These are phyloP conservation scores for Larimichthys crocea DNA, from an alignment of 2,113 vertebrate genomes.

Conservation along the genomic window DNA sequence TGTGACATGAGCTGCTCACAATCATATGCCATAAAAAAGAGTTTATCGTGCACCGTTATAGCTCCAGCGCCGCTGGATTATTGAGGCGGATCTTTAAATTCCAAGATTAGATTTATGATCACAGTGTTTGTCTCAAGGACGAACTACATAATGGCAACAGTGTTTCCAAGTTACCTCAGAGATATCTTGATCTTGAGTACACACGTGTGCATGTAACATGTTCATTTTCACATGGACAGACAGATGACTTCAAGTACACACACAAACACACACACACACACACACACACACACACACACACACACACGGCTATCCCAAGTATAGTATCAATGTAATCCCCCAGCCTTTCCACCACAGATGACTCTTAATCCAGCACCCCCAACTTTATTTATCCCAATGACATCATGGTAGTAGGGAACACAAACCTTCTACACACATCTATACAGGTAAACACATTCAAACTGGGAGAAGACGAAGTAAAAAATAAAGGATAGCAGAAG, in stretches of 20 bases:
- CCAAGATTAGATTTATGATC: not conserved
- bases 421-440: slow-evolving; percentile 1
- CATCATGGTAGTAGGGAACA: slow-evolving; percentile 31
- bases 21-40: not conserved
- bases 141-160: not conserved
- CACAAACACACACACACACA: slow-evolving; percentile 24
- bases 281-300: slow-evolving; percentile 15
- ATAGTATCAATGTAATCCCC: slow-evolving; percentile 65
- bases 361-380: slow-evolving; percentile 65
- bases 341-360: slow-evolving; percentile 49
- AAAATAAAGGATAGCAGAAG: not conserved
- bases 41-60: not conserved
- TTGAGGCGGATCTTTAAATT: not conserved
- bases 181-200: not conserved
- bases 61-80: no score
- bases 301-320: slow-evolving; percentile 42
- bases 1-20: not conserved
- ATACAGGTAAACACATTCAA: slow-evolving; percentile 6
- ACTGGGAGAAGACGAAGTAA: not conserved
- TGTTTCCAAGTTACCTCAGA: not conserved
- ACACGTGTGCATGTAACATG: slow-evolving; percentile 4
- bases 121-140: not conserved
- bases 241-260: slow-evolving; percentile 26
- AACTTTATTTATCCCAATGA: slow-evolving; percentile 60
- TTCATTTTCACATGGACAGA: slow-evolving; percentile 32